These are phyloP conservation scores for Paramisgurnus dabryanus DNA, from an alignment of 2,113 vertebrate genomes.

Conservation along the genomic window DNA sequence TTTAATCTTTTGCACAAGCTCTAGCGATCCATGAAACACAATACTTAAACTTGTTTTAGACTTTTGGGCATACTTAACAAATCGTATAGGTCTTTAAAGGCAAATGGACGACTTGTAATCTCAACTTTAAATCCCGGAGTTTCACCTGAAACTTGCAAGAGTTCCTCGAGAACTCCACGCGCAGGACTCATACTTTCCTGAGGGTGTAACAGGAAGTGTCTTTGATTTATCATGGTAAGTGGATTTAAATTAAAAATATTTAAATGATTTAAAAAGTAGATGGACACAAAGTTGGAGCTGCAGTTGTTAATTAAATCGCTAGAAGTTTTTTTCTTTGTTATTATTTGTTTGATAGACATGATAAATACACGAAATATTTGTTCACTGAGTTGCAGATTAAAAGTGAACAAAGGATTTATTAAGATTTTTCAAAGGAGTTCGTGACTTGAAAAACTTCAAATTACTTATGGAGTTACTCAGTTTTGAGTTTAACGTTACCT, in stretches of 20 bases:
- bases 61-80: neutral
- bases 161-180: constrained; percentile 19
- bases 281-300: neutral
- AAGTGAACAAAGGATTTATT: neutral
- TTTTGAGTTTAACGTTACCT: too few relatives aligned
- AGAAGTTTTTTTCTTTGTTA: neutral
- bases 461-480: too few relatives aligned
- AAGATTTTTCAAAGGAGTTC: neutral
- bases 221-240: constrained; percentile 47
- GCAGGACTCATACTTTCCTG: neutral
- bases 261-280: neutral
- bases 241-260: neutral
- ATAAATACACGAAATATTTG: neutral
- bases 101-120: constrained; percentile 20
- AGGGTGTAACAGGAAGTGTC: constrained; percentile 46
- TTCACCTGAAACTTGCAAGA: constrained; percentile 38
- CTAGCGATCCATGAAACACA: neutral
- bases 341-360: neutral
- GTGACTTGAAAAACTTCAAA: too few relatives aligned
- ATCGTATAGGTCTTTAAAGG: neutral
- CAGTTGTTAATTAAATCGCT: neutral
- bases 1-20: neutral
- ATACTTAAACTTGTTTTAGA: neutral
- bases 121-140: constrained; percentile 10
- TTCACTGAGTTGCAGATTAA: neutral